Evolutionary conservation across 2,888 invertebrate species (phyloP).

Genomic region (Acanthopleura granulata): DNA sequence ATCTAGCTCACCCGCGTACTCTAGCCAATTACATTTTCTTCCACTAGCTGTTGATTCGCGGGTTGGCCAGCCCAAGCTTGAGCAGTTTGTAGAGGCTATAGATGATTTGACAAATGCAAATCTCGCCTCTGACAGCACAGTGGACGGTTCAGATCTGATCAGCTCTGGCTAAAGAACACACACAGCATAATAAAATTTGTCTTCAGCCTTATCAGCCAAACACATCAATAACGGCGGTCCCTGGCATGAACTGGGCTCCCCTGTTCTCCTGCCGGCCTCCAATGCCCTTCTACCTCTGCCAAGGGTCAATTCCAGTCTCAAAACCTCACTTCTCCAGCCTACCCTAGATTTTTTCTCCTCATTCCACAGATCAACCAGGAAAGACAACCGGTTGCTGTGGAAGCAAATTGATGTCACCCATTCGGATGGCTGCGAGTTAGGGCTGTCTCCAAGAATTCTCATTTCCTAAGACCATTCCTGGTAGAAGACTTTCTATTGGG

Average conservation of each 20-base stretch:
- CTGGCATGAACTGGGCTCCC: background rate
- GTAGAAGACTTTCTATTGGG: background rate
- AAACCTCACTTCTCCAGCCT: background rate
- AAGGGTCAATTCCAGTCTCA: background rate
- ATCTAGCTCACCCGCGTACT: background rate
- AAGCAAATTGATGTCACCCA: background rate
- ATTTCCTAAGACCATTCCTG: conserved; percentile 1
- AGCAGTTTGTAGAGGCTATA: background rate
- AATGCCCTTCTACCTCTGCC: background rate
- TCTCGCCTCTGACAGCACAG: conserved; percentile 11
- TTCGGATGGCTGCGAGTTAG: background rate
- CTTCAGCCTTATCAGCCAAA: conserved; percentile 13
- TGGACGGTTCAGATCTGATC: background rate
- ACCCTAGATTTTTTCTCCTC: background rate
- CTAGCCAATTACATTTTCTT: conserved; percentile 17
- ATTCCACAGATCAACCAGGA: background rate
- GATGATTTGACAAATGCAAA: conserved; percentile 17
- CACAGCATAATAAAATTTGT: conserved; percentile 17
- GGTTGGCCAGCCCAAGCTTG: background rate
- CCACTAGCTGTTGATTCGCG: conserved; percentile 9
- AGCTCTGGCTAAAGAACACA: conserved; percentile 9
- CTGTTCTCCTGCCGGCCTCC: background rate
- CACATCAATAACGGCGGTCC: conserved; percentile 10
- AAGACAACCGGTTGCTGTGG: background rate
- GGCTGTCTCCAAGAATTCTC: background rate